These are phyloP conservation scores for Exocentrus adspersus DNA, from an alignment of 2,888 invertebrate species.

Conservation along the genomic window DNA sequence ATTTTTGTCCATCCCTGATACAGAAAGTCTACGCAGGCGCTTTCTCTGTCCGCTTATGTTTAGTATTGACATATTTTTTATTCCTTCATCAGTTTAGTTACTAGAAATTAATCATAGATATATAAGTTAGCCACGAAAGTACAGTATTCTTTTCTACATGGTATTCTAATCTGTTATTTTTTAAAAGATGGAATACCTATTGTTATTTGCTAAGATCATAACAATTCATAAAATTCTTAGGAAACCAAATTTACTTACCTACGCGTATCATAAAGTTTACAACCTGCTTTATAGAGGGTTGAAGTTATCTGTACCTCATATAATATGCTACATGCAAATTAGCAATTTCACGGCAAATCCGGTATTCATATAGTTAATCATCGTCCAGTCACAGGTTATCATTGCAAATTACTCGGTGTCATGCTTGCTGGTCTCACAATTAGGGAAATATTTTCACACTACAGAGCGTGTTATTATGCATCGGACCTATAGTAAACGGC, in stretches of 20 bases:
- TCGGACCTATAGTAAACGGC: not conserved
- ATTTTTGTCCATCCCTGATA: constrained; percentile 15
- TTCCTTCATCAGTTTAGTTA: too few relatives aligned
- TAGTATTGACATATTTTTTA: too few relatives aligned
- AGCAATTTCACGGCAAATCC: constrained; percentile 64
- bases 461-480: not conserved
- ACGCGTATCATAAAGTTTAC: constrained; percentile 33
- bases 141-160: too few relatives aligned
- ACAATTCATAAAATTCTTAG: too few relatives aligned
- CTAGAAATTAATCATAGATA: too few relatives aligned
- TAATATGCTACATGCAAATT: constrained; percentile 54
- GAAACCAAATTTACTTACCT: too few relatives aligned
- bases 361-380: constrained; percentile 65
- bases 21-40: constrained; percentile 20
- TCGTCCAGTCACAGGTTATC: constrained; percentile 64
- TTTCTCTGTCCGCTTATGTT: too few relatives aligned
- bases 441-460: constrained; percentile 37
- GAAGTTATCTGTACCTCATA: constrained; percentile 37
- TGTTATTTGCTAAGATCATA: too few relatives aligned
- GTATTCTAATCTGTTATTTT: too few relatives aligned
- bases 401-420: constrained; percentile 60
- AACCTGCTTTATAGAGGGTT: constrained; percentile 30
- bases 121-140: too few relatives aligned
- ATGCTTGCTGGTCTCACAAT: constrained; percentile 40
- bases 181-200: too few relatives aligned